phyloP scores from a whole-genome alignment of 2,797 vertebrate genomes.

The Sebastes miniatus region DNA sequence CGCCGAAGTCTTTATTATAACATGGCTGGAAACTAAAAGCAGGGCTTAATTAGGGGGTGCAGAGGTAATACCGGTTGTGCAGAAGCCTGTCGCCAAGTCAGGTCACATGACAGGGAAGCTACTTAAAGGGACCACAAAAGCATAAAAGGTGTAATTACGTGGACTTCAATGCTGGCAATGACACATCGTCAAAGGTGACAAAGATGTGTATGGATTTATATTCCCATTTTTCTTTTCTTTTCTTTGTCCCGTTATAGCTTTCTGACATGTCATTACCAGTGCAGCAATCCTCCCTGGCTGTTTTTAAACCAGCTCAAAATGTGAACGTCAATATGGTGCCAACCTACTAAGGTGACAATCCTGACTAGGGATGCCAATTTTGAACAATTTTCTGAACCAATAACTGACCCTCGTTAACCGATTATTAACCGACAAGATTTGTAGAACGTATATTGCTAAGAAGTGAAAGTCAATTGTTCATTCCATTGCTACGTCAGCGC shows the following conservation, averaged over 20 bases:
- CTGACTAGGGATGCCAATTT: neutral
- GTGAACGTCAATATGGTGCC: slow-evolving; percentile 6
- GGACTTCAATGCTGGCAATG: neutral
- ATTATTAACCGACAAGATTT: too few relatives aligned
- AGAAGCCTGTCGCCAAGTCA: neutral
- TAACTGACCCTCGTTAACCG: too few relatives aligned
- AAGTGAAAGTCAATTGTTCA: too few relatives aligned
- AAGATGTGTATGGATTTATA: neutral
- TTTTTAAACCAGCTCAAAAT: neutral
- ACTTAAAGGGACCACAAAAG: neutral
- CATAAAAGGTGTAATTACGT: neutral
- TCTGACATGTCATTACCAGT: neutral
- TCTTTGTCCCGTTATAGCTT: neutral
- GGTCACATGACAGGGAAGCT: neutral
- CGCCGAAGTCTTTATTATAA: neutral
- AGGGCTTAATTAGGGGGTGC: neutral
- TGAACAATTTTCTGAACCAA: rapidly evolving
- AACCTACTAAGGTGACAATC: slow-evolving; percentile 22
- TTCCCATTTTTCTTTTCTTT: neutral
- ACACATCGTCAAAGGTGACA: neutral
- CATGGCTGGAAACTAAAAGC: neutral
- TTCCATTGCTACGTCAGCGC: too few relatives aligned
- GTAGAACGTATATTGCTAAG: too few relatives aligned
- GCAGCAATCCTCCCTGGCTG: neutral
- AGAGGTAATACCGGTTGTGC: neutral